These are phyloP conservation scores for Leptodactylus fuscus DNA, from an alignment of 2,113 vertebrate genomes.

Conservation along the genomic window DNA sequence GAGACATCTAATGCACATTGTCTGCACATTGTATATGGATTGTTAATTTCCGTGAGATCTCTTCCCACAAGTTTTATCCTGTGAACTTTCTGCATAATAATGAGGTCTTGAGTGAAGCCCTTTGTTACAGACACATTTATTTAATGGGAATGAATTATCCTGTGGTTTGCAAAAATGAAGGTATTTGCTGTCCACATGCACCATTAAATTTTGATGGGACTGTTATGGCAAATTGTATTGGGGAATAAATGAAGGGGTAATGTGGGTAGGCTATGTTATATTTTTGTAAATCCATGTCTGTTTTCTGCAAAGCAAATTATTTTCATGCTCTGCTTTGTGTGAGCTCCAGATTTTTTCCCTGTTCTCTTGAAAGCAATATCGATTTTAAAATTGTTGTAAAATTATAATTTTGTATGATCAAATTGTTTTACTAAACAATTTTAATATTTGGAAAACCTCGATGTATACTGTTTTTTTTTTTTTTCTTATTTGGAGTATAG, in stretches of 20 bases:
- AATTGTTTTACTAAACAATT: constrained; percentile 73
- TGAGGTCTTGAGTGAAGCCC: too few species aligned
- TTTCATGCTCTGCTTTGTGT: background rate
- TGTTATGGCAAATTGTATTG: background rate
- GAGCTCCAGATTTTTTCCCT: background rate
- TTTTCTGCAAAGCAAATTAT: background rate
- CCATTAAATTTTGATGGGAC: background rate
- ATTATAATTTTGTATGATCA: constrained; percentile 70
- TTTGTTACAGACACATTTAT: too few species aligned
- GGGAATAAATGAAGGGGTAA: background rate
- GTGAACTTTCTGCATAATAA: background rate
- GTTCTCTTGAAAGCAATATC: constrained; percentile 32
- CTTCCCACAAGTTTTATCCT: background rate
- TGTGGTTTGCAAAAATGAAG: background rate
- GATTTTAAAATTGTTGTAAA: constrained; percentile 56
- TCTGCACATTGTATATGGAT: background rate
- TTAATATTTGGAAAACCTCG: constrained; percentile 66
- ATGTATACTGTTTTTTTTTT: background rate
- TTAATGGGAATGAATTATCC: background rate
- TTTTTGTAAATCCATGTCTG: constrained; percentile 50
- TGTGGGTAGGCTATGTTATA: background rate
- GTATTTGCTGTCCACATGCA: background rate
- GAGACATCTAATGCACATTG: background rate
- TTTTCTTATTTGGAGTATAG: background rate
- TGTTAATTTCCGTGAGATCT: background rate